Evolutionary conservation across 2,113 vertebrate genomes (phyloP).

Genomic region (Ptilonorhynchus violaceus): DNA sequence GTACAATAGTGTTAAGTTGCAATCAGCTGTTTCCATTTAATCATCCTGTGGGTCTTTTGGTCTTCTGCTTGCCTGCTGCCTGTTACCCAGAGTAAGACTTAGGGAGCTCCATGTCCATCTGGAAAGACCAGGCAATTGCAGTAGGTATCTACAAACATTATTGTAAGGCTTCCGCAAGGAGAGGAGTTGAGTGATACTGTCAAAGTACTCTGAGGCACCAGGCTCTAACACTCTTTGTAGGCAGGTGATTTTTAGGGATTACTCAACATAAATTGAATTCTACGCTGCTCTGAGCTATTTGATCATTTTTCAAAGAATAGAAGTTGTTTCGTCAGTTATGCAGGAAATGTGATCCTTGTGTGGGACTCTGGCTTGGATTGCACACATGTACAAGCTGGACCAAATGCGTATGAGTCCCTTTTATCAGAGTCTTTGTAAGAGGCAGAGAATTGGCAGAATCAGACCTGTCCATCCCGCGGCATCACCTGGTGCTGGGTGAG

Average conservation of each 20-base stretch:
- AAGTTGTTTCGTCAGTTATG: background rate
- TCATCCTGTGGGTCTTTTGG: background rate
- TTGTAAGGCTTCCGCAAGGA: background rate
- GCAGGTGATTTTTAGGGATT: background rate
- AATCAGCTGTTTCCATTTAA: background rate
- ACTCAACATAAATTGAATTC: background rate
- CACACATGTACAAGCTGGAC: background rate
- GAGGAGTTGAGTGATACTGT: background rate
- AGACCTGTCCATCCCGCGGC: accelerated
- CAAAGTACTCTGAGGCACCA: background rate
- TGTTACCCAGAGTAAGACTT: background rate
- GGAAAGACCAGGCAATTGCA: background rate
- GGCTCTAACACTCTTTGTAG: background rate
- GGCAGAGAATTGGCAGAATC: background rate
- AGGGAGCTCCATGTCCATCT: background rate
- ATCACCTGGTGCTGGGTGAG: background rate
- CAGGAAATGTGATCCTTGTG: background rate
- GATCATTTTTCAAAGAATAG: background rate
- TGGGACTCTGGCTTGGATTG: background rate
- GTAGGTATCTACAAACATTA: background rate
- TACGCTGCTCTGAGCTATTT: background rate
- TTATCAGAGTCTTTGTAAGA: background rate
- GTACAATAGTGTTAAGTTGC: background rate
- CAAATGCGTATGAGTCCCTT: background rate
- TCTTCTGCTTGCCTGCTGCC: background rate